Evolutionary conservation across 2,797 vertebrate genomes (phyloP).

Genomic region (Tauraco hartlaubi): DNA sequence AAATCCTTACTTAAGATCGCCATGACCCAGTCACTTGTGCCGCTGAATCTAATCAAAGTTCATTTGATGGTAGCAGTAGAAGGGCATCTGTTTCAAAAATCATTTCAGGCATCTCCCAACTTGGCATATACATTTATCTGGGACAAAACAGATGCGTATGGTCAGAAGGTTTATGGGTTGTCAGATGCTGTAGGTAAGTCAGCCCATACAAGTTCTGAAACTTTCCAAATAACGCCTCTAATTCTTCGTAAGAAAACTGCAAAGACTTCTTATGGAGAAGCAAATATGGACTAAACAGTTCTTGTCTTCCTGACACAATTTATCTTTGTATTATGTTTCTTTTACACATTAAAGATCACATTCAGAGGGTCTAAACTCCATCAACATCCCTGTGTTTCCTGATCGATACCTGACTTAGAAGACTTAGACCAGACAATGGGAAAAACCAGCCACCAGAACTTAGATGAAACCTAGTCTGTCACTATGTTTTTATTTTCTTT

Average conservation of each 20-base stretch:
- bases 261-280: not conserved
- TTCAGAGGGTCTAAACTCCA: not conserved
- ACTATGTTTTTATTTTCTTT: not conserved
- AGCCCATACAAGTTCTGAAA: not conserved
- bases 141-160: conserved; percentile 98
- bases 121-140: conserved; percentile 97
- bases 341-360: not conserved
- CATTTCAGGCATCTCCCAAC: conserved; percentile 96
- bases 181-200: conserved; percentile 94
- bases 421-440: not conserved
- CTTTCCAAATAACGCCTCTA: not conserved
- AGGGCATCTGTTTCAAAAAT: conserved; percentile 98
- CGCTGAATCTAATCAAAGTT: conserved; percentile 95
- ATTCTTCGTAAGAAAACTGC: not conserved
- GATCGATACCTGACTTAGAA: not conserved
- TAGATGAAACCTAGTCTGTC: not conserved
- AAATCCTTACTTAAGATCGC: conserved; percentile 95
- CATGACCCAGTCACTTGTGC: conserved; percentile 96
- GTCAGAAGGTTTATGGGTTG: conserved; percentile 95
- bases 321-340: not conserved
- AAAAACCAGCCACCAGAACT: not conserved
- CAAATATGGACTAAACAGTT: not conserved
- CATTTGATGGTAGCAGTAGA: conserved; percentile 98
- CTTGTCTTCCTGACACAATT: not conserved
- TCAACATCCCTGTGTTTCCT: not conserved